A percentile compares a stretch with the other conserved stretches of the same genome.
Conservation (phyloP, 2,113 vertebrate species). For the Verasper variegatus region DNA sequence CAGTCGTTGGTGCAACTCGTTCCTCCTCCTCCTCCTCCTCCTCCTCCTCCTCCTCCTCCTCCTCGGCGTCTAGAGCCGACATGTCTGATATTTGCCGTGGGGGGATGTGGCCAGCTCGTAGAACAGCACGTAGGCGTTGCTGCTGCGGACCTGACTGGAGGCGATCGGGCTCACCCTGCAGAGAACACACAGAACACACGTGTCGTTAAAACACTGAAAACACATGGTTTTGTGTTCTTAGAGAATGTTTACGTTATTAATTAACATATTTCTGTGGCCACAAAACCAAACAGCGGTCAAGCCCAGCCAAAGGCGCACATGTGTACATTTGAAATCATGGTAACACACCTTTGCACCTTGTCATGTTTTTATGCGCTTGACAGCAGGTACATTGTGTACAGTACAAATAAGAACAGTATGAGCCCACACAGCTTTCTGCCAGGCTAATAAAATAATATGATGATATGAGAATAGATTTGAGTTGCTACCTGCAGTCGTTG, state of each 20-base stretch:
- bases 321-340: not conserved
- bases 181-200: not conserved
- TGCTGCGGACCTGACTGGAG: conserved; percentile 92
- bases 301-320: not conserved
- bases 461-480: not conserved
- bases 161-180: conserved; percentile 92
- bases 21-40: not conserved
- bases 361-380: not conserved
- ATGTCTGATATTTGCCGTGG: conserved; percentile 83
- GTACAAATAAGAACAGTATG: not conserved
- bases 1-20: not conserved
- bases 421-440: not conserved
- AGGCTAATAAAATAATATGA: conserved; percentile 9
- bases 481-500: conserved; percentile 92
- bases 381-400: conserved; percentile 7
- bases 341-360: not conserved
- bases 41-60: not conserved
- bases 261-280: too few relatives aligned
- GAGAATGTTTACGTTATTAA: not conserved
- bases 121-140: conserved; percentile 94
- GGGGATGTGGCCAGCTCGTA: conserved; percentile 90
- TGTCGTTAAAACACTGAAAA: not conserved
- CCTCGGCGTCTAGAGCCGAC: conserved; percentile 49
- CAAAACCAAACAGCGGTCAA: not conserved
- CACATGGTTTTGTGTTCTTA: too few relatives aligned